These are phyloP conservation scores for Hucho hucho DNA, from an alignment of 2,113 vertebrate genomes.

Conservation along the genomic window DNA sequence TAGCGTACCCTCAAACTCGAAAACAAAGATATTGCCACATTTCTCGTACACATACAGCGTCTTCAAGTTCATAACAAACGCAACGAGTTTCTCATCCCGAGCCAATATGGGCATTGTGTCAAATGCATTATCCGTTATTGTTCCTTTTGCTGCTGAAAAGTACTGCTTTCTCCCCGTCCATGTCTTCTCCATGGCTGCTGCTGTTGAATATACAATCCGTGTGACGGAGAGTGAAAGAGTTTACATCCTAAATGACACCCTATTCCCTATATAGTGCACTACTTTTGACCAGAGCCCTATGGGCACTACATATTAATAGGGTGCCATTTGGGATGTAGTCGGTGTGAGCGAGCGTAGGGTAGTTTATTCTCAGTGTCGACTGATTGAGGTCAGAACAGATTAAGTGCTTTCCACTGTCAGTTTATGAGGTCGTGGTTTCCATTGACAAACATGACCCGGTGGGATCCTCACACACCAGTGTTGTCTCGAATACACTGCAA, in stretches of 20 bases:
- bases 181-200: background rate
- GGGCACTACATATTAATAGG: background rate
- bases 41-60: conserved; percentile 1
- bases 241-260: too few species aligned
- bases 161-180: background rate
- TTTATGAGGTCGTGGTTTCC: background rate
- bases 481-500: background rate
- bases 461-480: background rate
- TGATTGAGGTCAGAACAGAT: conserved; percentile 34
- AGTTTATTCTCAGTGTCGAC: conserved; percentile 12
- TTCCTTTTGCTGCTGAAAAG: conserved; percentile 12
- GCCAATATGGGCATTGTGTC: conserved; percentile 29
- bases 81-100: conserved; percentile 23
- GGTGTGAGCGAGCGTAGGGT: background rate
- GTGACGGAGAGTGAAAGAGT: background rate
- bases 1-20: background rate
- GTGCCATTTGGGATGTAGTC: background rate
- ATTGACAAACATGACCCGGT: conserved; percentile 10
- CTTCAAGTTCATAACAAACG: background rate
- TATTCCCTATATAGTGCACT: too few species aligned
- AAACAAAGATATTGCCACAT: conserved; percentile 16
- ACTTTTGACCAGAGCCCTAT: background rate
- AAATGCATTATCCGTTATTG: conserved; percentile 13
- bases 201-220: background rate
- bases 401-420: conserved; percentile 24